phyloP scores from a whole-genome alignment of 2,888 invertebrate species.

The Habroteleia sp. region DNA sequence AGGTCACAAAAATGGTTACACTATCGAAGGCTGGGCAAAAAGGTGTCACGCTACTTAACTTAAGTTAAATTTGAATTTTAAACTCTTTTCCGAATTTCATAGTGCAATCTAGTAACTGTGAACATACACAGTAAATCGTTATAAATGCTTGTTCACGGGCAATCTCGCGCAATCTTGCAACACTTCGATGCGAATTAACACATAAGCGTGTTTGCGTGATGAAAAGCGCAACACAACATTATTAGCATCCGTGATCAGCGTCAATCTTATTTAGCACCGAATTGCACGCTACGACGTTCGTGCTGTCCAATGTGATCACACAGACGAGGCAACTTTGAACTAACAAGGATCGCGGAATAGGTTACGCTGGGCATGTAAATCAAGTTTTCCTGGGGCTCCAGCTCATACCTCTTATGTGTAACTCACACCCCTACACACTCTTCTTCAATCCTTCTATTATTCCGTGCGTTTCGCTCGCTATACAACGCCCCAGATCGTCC shows the following conservation, averaged over 20 bases:
- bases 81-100: no score
- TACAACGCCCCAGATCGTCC: constrained; percentile 28
- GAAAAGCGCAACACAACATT: constrained; percentile 30
- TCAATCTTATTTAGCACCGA: constrained; percentile 41
- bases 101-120: no score
- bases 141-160: no score
- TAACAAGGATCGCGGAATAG: constrained; percentile 74
- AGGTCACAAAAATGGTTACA: no score
- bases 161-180: no score
- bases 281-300: constrained; percentile 55
- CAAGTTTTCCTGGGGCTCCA: constrained; percentile 64
- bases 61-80: no score
- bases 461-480: constrained; percentile 16
- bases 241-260: constrained; percentile 45
- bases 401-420: constrained; percentile 51
- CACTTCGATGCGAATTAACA: constrained; percentile 56
- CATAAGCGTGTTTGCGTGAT: constrained; percentile 56
- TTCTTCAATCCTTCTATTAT: constrained; percentile 55
- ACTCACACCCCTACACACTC: constrained; percentile 24
- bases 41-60: no score
- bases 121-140: no score
- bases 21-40: no score
- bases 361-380: constrained; percentile 66
- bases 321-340: constrained; percentile 76
- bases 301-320: constrained; percentile 70